Evolutionary conservation across 2,888 invertebrate species (phyloP), one percentile per base, ranked within the genome.

Genomic region (Tryphoninae sp.): DNA sequence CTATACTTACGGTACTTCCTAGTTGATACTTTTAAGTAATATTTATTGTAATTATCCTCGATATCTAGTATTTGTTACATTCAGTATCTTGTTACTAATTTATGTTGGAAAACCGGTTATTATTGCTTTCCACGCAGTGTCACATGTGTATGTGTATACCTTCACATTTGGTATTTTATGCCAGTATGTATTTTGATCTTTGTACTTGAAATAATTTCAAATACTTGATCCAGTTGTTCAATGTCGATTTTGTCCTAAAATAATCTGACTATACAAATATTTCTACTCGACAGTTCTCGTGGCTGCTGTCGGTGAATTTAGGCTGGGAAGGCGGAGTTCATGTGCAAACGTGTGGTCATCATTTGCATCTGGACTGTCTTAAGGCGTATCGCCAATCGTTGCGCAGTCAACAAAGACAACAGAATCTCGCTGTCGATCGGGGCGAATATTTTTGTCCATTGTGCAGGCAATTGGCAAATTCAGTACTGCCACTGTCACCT

Each of bases 331-430:
- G 97, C 84, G 98, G 98, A 73, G 97, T 98, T 72, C 96, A 97
- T 92, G 97, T 98, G 72, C 97, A 97, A 92, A 97, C 98, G 1
- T 99, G 99, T 93, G 99, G 99, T 0, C 99, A 99, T 93, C 97
- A 98, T 92, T 94, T 99, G 80, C 99, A 99, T 93, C 94, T 98
- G 88, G 96, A 97, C 90, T 99, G 99, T 92, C 95, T 98, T 89
- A 96, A 96, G 90, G 95, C 97, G 0, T 99, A 99, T 93, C 94
- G 98, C 87, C 95, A 96, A 88, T 96, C 98, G 45, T 94, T 99
- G 82, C 94, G 95, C 87, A 95, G 95, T 82, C 96, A 96, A 85
- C 96, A 96, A 90, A 94, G 96, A 42, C 95, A 95, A 84, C 96
- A 96, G 91, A 95, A 94, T 91, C 92, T 97, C 67, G 94, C 95